Evolutionary conservation across 2,888 invertebrate species (phyloP), one percentile per base, ranked within the genome.

Genomic region (Diplazon laetatorius): DNA sequence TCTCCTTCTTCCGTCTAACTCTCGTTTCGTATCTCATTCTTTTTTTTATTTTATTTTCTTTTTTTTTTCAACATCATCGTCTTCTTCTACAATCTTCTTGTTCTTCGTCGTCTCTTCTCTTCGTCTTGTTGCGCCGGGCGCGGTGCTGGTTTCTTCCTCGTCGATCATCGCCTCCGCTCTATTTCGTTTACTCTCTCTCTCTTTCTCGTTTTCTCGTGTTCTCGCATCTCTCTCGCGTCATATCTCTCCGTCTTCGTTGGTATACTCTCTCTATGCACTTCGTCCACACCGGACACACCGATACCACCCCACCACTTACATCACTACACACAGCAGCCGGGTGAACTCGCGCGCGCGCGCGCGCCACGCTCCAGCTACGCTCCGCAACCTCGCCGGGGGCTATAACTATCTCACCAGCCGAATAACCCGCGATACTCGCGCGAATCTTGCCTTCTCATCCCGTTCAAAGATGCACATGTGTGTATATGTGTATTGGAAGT

Each of bases 141-240:
- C 37, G n/a, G 14, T 18, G 22, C 25, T 3, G 68, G 71, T 76
- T 74, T 76, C 83, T 76, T 81, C 80, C 48, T 62, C 77, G 75
- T 52, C 70, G 50, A 78, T 71, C 71, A 70, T 75, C 68, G 71
- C 72, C 39, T 72, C 72, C 73, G 66, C 73, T 70, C 69, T 78
- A 82, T 82, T 57, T 50, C 75, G 73, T 35, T 69, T 42, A 80
- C 73, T 73, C 72, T 60, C 62, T 73, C 77, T 65, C 71, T 66
- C 65, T 48, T 69, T 76, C 66, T 60, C 63, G 76, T 65, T 35
- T 48, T 48, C n/a, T 57, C 69, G 46, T 35, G 14, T 57, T 66
- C 52, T 60, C 62, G 57, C 44, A 46, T 70, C 60, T 65, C 60
- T 63, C 16, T 46, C 16, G n/a, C 35, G 30, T 44, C n/a, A n/a